Conservation (phyloP, 2,888 invertebrate species). For the Thera britannica region DNA sequence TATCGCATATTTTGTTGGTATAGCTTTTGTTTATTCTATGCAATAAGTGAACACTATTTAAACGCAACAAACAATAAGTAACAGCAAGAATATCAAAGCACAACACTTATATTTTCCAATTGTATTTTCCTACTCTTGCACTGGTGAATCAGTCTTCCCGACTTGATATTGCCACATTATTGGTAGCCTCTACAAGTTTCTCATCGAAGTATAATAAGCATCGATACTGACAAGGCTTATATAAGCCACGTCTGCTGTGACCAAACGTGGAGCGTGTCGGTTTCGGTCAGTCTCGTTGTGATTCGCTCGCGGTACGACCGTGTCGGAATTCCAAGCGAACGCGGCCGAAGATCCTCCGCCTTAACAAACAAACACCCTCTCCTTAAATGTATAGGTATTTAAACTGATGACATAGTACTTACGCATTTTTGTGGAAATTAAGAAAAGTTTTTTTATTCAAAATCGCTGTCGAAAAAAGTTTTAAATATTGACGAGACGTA, state of each 20-base stretch:
- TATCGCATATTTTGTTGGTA: too few relatives aligned
- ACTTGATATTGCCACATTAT: slow-evolving; percentile 14
- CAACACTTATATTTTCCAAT: background rate
- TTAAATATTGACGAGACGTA: slow-evolving; percentile 65
- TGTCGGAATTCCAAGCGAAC: slow-evolving; percentile 42
- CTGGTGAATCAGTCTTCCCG: background rate
- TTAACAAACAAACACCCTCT: slow-evolving; percentile 20
- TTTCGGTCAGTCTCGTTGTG: slow-evolving; percentile 68
- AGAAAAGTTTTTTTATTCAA: slow-evolving; percentile 6
- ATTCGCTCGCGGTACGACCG: slow-evolving; percentile 64
- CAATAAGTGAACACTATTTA: too few relatives aligned
- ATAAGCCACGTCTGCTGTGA: slow-evolving; percentile 47
- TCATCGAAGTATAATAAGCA: slow-evolving; percentile 32
- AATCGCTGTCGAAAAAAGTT: slow-evolving; percentile 50
- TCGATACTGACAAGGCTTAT: slow-evolving; percentile 44
- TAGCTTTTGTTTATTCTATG: too few relatives aligned
- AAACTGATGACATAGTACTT: slow-evolving; percentile 22
- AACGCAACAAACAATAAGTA: background rate
- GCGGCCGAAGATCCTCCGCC: slow-evolving; percentile 30
- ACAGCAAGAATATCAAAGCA: background rate
- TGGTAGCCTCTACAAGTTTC: slow-evolving; percentile 18
- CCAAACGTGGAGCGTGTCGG: slow-evolving; percentile 43
- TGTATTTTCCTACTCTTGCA: background rate
- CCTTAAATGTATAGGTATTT: slow-evolving; percentile 12
- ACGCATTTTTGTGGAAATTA: slow-evolving; percentile 5